A percentile compares a stretch with the other conserved stretches of the same genome.
Conservation (phyloP, 2,888 invertebrate genomes). For the Latheticus oryzae region DNA sequence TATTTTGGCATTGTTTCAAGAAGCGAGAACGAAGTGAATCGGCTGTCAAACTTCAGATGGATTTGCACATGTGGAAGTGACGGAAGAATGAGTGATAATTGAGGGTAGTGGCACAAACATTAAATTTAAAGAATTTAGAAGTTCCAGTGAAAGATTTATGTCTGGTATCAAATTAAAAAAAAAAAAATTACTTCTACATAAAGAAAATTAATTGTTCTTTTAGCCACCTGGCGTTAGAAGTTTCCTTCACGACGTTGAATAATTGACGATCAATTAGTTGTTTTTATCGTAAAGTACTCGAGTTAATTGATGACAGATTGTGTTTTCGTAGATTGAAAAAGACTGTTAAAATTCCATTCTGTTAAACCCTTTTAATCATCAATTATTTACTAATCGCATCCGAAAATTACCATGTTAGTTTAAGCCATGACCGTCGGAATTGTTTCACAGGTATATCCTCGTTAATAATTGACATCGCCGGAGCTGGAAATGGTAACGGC, state of each 20-base stretch:
- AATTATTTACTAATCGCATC: slow-evolving; percentile 49
- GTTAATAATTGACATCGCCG: slow-evolving; percentile 45
- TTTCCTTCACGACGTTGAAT: slow-evolving; percentile 32
- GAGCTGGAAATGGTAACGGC: slow-evolving; percentile 35
- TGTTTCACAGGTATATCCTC: slow-evolving; percentile 43
- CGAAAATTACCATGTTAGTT: slow-evolving; percentile 50
- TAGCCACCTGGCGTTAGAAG: slow-evolving; percentile 28
- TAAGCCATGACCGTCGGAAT: slow-evolving; percentile 35
- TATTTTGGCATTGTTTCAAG: slow-evolving; percentile 29
- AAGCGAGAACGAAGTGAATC: slow-evolving; percentile 7
- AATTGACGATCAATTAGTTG: slow-evolving; percentile 43
- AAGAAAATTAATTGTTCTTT: slow-evolving; percentile 38
- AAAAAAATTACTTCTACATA: too few relatives aligned
- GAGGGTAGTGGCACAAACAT: not conserved
- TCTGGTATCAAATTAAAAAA: slow-evolving; percentile 35
- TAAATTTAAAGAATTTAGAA: too few relatives aligned
- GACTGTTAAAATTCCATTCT: too few relatives aligned
- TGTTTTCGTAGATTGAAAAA: slow-evolving; percentile 8
- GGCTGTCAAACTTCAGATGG: slow-evolving; percentile 14
- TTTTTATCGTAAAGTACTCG: slow-evolving; percentile 34
- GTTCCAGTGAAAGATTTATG: too few relatives aligned
- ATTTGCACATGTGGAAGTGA: slow-evolving; percentile 25
- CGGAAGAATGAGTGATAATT: slow-evolving; percentile 16
- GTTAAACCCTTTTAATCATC: too few relatives aligned
- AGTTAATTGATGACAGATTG: slow-evolving; percentile 40